phyloP scores from a whole-genome alignment of 92 coral and sea anemone species.

The Epizoanthus ramosus region DNA sequence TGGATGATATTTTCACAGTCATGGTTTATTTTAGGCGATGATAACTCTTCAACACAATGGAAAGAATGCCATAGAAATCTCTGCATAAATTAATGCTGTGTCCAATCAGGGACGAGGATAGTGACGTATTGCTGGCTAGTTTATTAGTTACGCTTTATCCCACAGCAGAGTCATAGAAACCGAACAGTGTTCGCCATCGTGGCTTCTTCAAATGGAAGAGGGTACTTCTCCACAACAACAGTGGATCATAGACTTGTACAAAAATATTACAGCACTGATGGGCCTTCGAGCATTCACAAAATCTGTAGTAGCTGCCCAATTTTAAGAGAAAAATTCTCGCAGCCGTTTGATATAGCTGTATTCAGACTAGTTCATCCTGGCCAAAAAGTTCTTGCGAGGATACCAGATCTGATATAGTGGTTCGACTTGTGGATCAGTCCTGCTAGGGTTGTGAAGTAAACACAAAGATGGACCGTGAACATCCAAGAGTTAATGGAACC shows the following conservation, averaged over 20 bases:
- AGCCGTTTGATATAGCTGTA: neutral
- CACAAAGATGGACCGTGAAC: conserved; percentile 24
- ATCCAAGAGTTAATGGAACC: conserved; percentile 36
- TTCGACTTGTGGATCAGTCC: neutral
- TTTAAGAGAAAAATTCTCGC: conserved; percentile 4
- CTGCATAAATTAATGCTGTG: conserved; percentile 1
- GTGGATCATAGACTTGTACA: neutral
- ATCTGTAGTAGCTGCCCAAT: neutral
- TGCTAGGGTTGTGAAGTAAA: neutral
- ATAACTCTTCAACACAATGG: conserved; percentile 22
- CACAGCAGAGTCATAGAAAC: conserved; percentile 42
- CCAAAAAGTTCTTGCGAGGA: neutral
- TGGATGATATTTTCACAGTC: conserved; percentile 7
- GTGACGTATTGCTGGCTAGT: conserved; percentile 80
- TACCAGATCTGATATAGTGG: neutral
- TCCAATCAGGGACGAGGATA: conserved; percentile 53
- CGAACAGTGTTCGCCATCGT: conserved; percentile 13
- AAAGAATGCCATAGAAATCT: conserved; percentile 29
- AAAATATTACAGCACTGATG: conserved; percentile 2
- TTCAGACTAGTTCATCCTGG: neutral
- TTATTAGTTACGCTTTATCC: conserved; percentile 81
- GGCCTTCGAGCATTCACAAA: neutral
- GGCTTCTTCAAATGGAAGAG: neutral
- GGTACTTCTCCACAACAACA: conserved; percentile 36
- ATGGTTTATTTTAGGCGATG: conserved; percentile 31